A percentile compares a stretch with the other conserved stretches of the same genome.
Conservation (phyloP, 2,888 invertebrate genomes). For the Lasioglossum marginatum region DNA sequence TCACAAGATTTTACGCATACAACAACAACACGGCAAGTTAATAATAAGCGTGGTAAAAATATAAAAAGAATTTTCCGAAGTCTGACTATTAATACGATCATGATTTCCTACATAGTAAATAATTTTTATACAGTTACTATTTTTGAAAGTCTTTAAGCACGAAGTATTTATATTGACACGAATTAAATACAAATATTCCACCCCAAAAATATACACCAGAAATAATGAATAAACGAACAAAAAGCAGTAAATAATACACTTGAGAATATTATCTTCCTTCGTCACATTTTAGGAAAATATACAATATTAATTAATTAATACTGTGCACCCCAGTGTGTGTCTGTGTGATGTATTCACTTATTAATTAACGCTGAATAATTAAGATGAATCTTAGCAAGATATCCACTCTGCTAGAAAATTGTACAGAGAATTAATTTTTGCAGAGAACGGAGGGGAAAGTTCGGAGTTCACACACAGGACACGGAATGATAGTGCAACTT, state of each 20-base stretch:
- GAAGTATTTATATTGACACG: no score
- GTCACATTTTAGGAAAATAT: neutral
- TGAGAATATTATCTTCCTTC: neutral
- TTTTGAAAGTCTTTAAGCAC: no score
- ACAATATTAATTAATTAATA: neutral
- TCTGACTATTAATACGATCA: no score
- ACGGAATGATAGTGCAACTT: constrained; percentile 16
- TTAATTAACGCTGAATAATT: neutral
- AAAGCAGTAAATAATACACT: neutral
- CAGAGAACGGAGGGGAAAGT: neutral
- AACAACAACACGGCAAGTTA: no score
- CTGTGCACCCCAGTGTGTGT: neutral
- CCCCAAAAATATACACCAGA: no score
- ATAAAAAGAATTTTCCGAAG: neutral
- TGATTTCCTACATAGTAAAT: no score
- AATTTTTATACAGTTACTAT: no score
- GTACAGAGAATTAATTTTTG: neutral
- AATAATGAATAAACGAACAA: neutral
- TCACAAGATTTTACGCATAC: no score
- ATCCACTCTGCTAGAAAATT: neutral
- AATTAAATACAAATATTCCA: neutral
- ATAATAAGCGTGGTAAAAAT: no score
- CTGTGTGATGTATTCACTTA: neutral
- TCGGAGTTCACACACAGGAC: neutral
- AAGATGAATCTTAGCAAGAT: neutral